phyloP scores from a whole-genome alignment of 2,797 vertebrate species.

The Uromys caudimaculatus region DNA sequence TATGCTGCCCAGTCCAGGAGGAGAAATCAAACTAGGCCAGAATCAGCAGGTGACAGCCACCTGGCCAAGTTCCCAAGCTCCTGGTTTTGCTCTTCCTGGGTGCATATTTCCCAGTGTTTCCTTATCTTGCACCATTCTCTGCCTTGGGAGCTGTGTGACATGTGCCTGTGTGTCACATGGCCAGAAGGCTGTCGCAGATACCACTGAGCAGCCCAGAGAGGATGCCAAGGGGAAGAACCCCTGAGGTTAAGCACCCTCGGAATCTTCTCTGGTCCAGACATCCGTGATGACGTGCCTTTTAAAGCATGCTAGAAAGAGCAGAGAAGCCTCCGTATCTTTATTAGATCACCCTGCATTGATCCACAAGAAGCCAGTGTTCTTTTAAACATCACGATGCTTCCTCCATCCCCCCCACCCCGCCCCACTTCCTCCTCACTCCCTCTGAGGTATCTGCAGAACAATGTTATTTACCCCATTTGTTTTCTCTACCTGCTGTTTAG shows the following conservation, averaged over 20 bases:
- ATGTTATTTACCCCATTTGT: neutral
- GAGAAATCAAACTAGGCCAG: neutral
- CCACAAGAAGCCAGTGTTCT: neutral
- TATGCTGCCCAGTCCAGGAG: rapidly evolving
- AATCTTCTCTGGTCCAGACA: neutral
- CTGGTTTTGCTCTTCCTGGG: neutral
- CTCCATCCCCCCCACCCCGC: neutral
- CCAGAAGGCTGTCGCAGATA: neutral
- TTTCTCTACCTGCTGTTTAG: neutral
- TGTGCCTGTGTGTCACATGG: neutral
- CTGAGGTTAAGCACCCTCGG: neutral
- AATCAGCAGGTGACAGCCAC: neutral
- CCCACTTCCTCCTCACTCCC: neutral
- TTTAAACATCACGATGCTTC: neutral
- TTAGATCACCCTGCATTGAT: neutral
- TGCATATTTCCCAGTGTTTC: rapidly evolving
- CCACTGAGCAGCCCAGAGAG: rapidly evolving
- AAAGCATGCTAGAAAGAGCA: neutral
- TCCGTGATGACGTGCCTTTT: neutral
- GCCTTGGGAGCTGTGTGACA: neutral
- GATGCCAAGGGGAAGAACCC: neutral
- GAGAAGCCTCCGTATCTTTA: neutral
- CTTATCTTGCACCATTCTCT: neutral
- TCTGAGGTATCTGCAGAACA: neutral
- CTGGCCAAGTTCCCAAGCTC: rapidly evolving